A percentile compares a stretch with the other conserved stretches of the same genome.
Evolutionary conservation across 2,888 invertebrate genomes (phyloP).

Genomic region (Matsumyia berberina): DNA sequence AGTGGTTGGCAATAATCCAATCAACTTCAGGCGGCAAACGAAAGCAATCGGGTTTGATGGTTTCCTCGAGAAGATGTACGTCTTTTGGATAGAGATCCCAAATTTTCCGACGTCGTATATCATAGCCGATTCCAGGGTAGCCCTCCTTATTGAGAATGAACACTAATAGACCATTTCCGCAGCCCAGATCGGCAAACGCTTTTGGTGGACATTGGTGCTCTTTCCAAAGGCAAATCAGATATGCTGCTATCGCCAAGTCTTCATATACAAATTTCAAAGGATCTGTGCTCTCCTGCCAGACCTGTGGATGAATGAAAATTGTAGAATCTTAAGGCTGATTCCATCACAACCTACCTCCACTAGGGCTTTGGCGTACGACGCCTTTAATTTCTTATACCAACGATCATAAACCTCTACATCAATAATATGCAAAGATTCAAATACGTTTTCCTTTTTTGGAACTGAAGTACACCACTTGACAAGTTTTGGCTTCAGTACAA

Average conservation of each 20-base stretch:
- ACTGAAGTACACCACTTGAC: slow-evolving; percentile 80
- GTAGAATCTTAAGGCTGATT: background rate
- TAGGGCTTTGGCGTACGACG: slow-evolving; percentile 90
- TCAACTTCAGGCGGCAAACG: slow-evolving; percentile 88
- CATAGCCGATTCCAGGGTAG: slow-evolving; percentile 92
- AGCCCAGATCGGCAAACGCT: slow-evolving; percentile 96
- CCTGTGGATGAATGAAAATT: slow-evolving; percentile 84
- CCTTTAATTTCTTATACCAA: slow-evolving; percentile 90
- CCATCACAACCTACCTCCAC: slow-evolving; percentile 86
- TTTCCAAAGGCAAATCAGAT: slow-evolving; percentile 93
- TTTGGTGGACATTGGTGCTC: slow-evolving; percentile 84
- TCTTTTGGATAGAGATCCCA: slow-evolving; percentile 92
- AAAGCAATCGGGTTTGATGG: slow-evolving; percentile 85
- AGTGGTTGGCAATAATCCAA: slow-evolving; percentile 99
- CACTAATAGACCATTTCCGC: slow-evolving; percentile 98
- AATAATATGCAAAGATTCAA: slow-evolving; percentile 89
- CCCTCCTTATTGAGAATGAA: slow-evolving; percentile 94
- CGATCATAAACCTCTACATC: slow-evolving; percentile 88
- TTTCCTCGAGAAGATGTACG: slow-evolving; percentile 86
- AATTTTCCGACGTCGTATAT: slow-evolving; percentile 93
- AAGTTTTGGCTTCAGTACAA: slow-evolving; percentile 85
- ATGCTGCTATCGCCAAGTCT: slow-evolving; percentile 97
- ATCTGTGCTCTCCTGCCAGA: slow-evolving; percentile 97
- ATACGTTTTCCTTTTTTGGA: slow-evolving; percentile 83
- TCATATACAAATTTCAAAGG: slow-evolving; percentile 98